Evolutionary conservation across 2,888 invertebrate species (phyloP), one percentile per base, ranked within the genome.

Genomic region (Macaria notata): DNA sequence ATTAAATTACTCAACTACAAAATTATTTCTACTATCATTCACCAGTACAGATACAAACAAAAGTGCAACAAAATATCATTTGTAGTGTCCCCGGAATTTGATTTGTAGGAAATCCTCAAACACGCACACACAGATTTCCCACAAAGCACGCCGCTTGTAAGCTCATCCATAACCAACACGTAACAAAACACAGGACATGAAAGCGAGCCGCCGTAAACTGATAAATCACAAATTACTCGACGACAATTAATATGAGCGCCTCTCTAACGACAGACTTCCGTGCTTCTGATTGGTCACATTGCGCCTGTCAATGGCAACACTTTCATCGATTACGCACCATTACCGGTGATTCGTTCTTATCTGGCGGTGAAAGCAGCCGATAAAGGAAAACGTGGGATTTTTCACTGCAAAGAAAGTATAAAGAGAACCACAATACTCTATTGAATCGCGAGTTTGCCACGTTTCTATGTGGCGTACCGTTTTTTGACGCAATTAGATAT

Each of bases 321-420:
- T 82, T 83, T 83, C 79, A 72, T 81, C 74, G 73, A 76, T 78
- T 76, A 77, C 74, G 71, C 74, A 69, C 74, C 68, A 77, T 84
- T 79, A 82, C 78, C 76, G 79, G 76, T 75, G 76, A 78, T 84
- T 78, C 74, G 75, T 81, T 85, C 75, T 85, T 85, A 85, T 84
- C 81, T 79, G 66, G 64, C 72, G 78, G 83, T 82, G 88, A 88
- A 88, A 86, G 86, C 84, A 72, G 78, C 72, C 77, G 76, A 86
- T 86, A 79, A 77, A 83, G 84, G 83, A 88, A 88, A 89, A 87
- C 89, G 89, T 90, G 89, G 84, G 89, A 90, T 78, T 73, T 71
- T 73, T 71, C 64, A 51, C 65, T 54, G 29, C 70, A 78, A 85
- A 78, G 86, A 88, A 87, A 86, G 85, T 83, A 78, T 71, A 72